Evolutionary conservation across 2,113 vertebrate species (phyloP), one percentile per base, ranked within the genome.

Genomic region (Saguinus imperator): DNA sequence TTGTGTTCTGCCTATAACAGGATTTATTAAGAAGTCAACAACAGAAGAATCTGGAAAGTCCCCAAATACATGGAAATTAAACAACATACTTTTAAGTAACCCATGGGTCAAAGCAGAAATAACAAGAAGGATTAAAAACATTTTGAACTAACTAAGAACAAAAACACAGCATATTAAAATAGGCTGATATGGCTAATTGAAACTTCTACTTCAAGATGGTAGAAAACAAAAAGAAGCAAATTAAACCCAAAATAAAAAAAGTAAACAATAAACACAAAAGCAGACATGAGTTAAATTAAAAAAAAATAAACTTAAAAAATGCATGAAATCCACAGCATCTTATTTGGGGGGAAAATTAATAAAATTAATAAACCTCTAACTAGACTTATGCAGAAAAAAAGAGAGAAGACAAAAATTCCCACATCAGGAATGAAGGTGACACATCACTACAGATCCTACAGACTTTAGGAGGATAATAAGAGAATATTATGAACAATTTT

Each of bases 51-150:
- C 37, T 89, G 82, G 73, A 85, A 96, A 96, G 72, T 29, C 75
- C 75, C 92, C 87, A 94, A 84, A 89, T 94, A 97, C 64, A 64
- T 89, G 76, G 40, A 85, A 93, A 85, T 95, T 91, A 91, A 96
- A 91, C 32, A 93, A 77, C 58, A 84, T 55, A 23, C 10, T 91
- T 91, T 21, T 64, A 87, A 96, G 87, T 91, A 80, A 87, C 29
- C 37, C 48, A 8, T 23, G 64, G 50, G 45, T 84, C 75, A 88
- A 64, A 86, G 64, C 86, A 88, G 61, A 68, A 84, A 83, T 75
- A 20, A 23, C 12, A 87, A 79, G 64, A 13, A 37, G 50, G 27
- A 13, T 83, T 82, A 95, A 57, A 27, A 86, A 25, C 87, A 66
- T 18, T 87, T 85, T 68, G n/a, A 87, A 80, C 25, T 61, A 75